Conservation (phyloP, 37 sponge, comb jelly and placozoan genomes). For the Crambe crambe region DNA sequence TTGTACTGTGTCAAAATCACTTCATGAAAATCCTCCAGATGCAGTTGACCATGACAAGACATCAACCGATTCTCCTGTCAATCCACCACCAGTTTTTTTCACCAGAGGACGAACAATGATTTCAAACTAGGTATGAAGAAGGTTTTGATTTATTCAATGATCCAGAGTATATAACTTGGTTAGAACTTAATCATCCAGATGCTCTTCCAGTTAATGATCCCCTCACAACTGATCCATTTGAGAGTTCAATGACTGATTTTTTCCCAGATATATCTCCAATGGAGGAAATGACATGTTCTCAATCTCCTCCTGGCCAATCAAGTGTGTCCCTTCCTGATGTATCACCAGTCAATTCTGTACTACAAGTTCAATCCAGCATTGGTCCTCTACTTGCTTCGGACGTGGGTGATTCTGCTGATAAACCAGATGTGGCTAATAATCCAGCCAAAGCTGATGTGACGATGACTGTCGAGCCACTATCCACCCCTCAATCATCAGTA, state of each 20-base stretch:
- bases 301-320: too few relatives aligned
- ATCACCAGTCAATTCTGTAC: too few relatives aligned
- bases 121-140: slow-evolving; percentile 3
- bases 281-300: too few relatives aligned
- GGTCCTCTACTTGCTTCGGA: too few relatives aligned
- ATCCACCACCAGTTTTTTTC: neutral
- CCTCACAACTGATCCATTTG: neutral
- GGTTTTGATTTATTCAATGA: neutral
- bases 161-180: neutral
- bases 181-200: neutral
- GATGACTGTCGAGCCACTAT: too few relatives aligned
- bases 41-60: too few relatives aligned
- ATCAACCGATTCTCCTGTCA: neutral
- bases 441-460: too few relatives aligned
- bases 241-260: neutral
- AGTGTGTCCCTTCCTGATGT: too few relatives aligned
- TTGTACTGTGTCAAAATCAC: neutral
- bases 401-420: too few relatives aligned
- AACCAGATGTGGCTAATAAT: too few relatives aligned
- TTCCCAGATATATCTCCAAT: neutral
- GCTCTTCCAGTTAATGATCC: neutral
- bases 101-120: neutral
- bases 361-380: too few relatives aligned
- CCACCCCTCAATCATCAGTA: too few relatives aligned
- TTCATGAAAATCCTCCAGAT: neutral